Base-by-base conservation (phyloP, 1,140 invertebrate species). In the Drosophila bifasciata region DNA sequence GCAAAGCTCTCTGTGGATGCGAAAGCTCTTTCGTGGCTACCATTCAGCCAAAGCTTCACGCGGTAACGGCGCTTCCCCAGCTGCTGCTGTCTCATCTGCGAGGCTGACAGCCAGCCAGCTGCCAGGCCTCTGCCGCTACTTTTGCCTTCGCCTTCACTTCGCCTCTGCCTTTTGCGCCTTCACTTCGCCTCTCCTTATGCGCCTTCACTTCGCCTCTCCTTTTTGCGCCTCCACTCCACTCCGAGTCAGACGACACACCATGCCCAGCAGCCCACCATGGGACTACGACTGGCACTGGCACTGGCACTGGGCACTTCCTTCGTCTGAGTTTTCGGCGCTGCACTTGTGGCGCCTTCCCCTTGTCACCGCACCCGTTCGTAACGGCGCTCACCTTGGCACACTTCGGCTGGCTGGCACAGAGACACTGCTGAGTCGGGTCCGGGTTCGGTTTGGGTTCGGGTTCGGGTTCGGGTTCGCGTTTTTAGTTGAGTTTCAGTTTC, bases 311-410 rank as follows among this genome's bases (percentile, higher is more conserved):
- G 11, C 51, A 7, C 19, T 43, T 55, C 19, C 23, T 16, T 25
- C 57, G 32, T 7, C 48, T 5, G 16, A 23, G 23, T 52, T 52
- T 72, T 45, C 17, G 59, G 51, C 72, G 76, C n/a, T 85, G 81
- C 81, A 85, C 81, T 85, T 85, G 81, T 85, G 69, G 77, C 76
- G 68, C 59, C 72, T 62, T 55, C 19, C 19, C 8, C 21, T 25
- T 25, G 41, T 17, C 43, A 3, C 28, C 25, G 15, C 40, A 19
- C 7, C 7, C n/a, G 15, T 7, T 6, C 28, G 16, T 15, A 21
- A 19, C 0, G n/a, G 19, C 36, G 11, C 58, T 21, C 57, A 56
- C 45, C 49, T 52, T 55, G 61, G 45, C 39, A 49, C 50, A 64
- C 60, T 74, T 74, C 48, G 63, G 69, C 4, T 39, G 52, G 11